Evolutionary conservation across 1,140 invertebrate species (phyloP), one percentile per base, ranked within the genome.

Genomic region (Varroa destructor): DNA sequence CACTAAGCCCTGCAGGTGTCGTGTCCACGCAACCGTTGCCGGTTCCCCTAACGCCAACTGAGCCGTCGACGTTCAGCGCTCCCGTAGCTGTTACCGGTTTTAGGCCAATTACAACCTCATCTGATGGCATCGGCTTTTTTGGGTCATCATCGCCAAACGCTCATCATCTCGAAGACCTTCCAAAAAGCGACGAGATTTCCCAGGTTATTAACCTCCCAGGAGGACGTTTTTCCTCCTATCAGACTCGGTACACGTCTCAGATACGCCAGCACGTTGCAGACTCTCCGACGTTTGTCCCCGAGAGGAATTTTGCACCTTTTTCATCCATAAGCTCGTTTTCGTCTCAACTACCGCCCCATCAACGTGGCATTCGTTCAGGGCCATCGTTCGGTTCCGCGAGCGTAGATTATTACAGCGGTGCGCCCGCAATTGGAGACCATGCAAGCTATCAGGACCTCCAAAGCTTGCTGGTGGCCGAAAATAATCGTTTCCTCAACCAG

Each of bases 1-100:
- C 12, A 12, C 40, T 12, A 14, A 67, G 40, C 4, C 14, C 61
- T 3, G 61, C 61, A 4, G 61, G 61, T 5, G 40, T 46, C 61
- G 61, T 67, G 40, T 67, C 61, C 40, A 67, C 61, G 3, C 61
- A 67, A 8, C 14, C 61, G 36, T 37, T 43, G 37, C 61, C 61
- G 1, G 40, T 67, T 40, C 37, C 61, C 1, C 40, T 67, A 12
- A 1, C 61, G 14, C 61, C 61, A 12, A 67, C 61, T n/a, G 61
- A 67, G 37, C 61, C 61, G 12, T 67, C 61, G 61, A 67, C 61
- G 1, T 67, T 67, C 61, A 67, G 61, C 37, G 61, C 61, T 2
- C 61, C 61, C 10, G 40, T 14, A 46, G 61, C 61, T 12, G 61
- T 67, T 12, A 67, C 61, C 37, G 61, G 61, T 14, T 67, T 67